Evolutionary conservation across 2,888 invertebrate genomes (phyloP), one percentile per base, ranked within the genome.

Genomic region (Drosophila fulvimacula): DNA sequence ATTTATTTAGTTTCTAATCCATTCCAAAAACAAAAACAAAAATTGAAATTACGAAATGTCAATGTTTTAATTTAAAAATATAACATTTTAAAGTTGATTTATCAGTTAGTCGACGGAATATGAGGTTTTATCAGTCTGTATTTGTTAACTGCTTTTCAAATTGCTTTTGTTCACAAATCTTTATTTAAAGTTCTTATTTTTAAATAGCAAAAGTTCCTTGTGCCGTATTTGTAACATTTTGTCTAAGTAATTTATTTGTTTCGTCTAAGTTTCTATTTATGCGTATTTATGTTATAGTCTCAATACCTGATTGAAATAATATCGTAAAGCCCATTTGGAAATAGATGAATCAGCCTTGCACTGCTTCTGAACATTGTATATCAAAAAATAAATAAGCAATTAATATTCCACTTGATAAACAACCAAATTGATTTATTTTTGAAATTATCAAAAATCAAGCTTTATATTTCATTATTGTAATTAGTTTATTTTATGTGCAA

Each of bases 1-100:
- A 88, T 81, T 83, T 81, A 88, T 88, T 83, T 83, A 81, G 75
- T 71, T 73, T 64, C 61, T 78, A 72, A 39, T 52, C 42, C 81
- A 83, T 83, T 83, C 83, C 88, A 71, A 70, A 68, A 74, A 55
- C 9, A 5, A 46, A n/a, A n/a, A 44, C 3, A 24, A 41, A 21
- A 7, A 2, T 48, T 27, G 52, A 57, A 55, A n/a, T 42, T 46
- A 21, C 27, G 30, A 65, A 62, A 30, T 62, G 46, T 64, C 56
- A 69, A 69, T 73, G 63, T 75, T 64, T 75, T 51, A 27, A 48
- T 44, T 46, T 57, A 36, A 17, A 32, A 30, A 11, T 5, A 36
- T 4, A 52, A 46, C 9, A 39, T 2, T 7, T 21, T 51, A 52
- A 58, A 38, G 17, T 38, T 36, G 44, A 41, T 32, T n/a, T 10